Base-by-base conservation (phyloP, 2,797 vertebrate species). In the Parauchenoglanis punctatus region DNA sequence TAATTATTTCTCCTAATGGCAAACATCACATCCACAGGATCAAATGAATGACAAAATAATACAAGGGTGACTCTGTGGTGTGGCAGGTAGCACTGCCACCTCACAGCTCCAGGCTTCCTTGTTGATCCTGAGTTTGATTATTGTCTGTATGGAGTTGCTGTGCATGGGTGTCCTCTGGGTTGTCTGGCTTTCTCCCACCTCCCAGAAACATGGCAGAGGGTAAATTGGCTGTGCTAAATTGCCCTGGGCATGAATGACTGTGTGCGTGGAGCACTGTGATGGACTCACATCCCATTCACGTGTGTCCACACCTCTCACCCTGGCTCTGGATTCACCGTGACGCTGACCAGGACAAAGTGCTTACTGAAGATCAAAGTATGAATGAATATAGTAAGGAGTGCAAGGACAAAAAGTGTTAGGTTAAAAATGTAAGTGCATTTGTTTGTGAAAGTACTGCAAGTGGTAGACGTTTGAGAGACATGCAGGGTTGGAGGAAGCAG, bases 401-500 rank as follows among this genome's bases (percentile, higher is more conserved):
- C 44, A 49, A 44, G 25, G 23, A 77, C 44, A 7, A 40, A 77
- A 70, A 44, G 2, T 46, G 15, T 25, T 75, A 28, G 28, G 25
- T 3, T 44, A 35, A 56, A 88, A 52, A 83, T 23, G 17, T 44
- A 54, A 28, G 23, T 17, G n/a, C 25, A 25, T 44, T 56, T 40
- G 73, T 15, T 17, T 65, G 63, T 25, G 25, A 40, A 72, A 12
- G 56, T 20, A 54, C 7, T 78, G 46, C 59, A 12, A 44, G 73
- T 65, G 63, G 17, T 80, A 35, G 31, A 35, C 67, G 52, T 63
- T 80, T 81, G 67, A 73, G 63, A 72, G 58, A n/a, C 73, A 52
- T 70, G 58, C 63, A 84, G 58, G 63, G 40, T 63, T 81, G 18
- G 25, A 72, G 68, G 70, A 88, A 87, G 70, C 70, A 85, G 28